Evolutionary conservation across 92 coral and sea anemone species (phyloP).

Genomic region (Parazoanthus darwini): DNA sequence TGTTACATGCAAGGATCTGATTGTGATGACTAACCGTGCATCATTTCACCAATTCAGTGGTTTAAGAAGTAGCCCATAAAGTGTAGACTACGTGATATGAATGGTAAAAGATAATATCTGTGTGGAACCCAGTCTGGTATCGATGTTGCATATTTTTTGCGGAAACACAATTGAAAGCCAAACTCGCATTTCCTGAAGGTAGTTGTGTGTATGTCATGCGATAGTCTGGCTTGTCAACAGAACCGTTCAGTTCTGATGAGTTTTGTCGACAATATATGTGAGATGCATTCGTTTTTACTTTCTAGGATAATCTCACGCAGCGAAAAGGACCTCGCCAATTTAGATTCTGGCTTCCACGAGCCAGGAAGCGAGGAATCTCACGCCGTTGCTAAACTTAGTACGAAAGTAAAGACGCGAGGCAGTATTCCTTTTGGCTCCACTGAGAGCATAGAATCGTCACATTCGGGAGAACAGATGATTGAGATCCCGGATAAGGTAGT

Average conservation of each 20-base stretch:
- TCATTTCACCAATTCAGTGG: background rate
- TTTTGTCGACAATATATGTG: background rate
- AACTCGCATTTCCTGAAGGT: background rate
- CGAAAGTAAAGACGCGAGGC: constrained; percentile 60
- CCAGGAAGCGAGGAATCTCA: constrained; percentile 69
- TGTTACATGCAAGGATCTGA: background rate
- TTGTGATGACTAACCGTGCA: background rate
- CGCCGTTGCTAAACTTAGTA: constrained; percentile 67
- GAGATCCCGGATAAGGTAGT: constrained; percentile 92
- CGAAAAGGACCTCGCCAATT: constrained; percentile 79
- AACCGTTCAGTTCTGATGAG: background rate
- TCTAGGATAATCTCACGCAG: constrained; percentile 77
- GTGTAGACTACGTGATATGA: background rate
- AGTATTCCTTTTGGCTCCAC: constrained; percentile 83
- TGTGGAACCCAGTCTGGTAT: background rate
- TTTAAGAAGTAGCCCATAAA: background rate
- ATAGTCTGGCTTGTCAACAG: background rate
- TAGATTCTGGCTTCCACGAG: constrained; percentile 73
- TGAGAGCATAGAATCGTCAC: constrained; percentile 67
- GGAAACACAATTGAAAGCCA: background rate
- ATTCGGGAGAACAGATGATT: constrained; percentile 61
- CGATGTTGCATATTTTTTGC: background rate
- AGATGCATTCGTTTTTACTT: background rate
- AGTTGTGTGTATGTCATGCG: background rate
- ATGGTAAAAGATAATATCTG: background rate